Conservation (phyloP, 2,888 invertebrate species). For the Frankliniella fusca region DNA sequence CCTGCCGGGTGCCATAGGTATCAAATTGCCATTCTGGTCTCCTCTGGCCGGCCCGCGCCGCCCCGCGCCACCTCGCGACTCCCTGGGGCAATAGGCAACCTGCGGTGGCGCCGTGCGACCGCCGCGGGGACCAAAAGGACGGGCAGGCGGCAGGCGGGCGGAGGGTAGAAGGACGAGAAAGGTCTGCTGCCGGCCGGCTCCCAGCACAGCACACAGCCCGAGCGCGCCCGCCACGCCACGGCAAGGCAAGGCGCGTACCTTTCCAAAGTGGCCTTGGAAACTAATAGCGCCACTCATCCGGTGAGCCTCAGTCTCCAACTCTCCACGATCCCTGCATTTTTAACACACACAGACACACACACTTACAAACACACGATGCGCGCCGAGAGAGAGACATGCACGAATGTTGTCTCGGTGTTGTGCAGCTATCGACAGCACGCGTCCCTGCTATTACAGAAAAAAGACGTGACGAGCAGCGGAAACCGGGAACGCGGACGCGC, state of each 20-base stretch:
- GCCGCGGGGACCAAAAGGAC: no score
- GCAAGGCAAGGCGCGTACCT: background rate
- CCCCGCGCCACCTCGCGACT: no score
- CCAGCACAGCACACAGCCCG: background rate
- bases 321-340: background rate
- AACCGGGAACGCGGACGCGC: no score
- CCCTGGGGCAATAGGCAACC: no score
- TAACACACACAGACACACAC: conserved; percentile 14
- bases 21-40: background rate
- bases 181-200: no score
- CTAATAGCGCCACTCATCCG: conserved; percentile 24
- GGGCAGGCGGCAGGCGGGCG: no score
- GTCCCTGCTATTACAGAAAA: no score
- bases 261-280: conserved; percentile 7
- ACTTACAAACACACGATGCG: background rate
- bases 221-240: background rate
- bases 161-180: no score
- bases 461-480: no score
- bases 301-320: background rate
- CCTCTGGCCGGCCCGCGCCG: background rate
- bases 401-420: no score
- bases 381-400: background rate
- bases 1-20: background rate
- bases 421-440: no score
- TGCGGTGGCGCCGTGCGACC: no score